Evolutionary conservation across 2,797 vertebrate species (phyloP).

Genomic region (Artibeus lituratus): DNA sequence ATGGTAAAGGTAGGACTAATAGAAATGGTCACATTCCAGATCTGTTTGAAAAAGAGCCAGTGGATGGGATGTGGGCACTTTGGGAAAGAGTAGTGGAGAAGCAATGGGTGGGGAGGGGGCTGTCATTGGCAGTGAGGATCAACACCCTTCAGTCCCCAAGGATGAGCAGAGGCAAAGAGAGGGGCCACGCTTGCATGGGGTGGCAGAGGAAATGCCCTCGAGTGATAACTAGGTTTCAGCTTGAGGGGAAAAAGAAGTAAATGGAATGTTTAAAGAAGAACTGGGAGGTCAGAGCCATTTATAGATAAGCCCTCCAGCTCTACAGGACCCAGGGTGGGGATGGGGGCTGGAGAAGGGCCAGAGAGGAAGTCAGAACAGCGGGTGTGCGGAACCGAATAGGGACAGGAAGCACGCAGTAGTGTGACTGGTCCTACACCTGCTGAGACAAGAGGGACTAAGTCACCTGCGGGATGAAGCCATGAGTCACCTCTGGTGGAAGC

Average conservation of each 20-base stretch:
- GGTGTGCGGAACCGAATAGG: too few relatives aligned
- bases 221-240: not conserved
- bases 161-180: not conserved
- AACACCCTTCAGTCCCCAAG: not conserved
- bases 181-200: not conserved
- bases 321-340: accelerated
- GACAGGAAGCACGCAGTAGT: not conserved
- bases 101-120: not conserved
- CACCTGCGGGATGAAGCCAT: not conserved
- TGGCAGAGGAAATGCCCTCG: not conserved
- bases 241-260: not conserved
- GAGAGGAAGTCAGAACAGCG: not conserved
- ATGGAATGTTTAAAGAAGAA: not conserved
- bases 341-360: not conserved
- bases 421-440: not conserved
- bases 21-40: not conserved
- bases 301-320: not conserved
- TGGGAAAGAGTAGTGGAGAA: not conserved
- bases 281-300: not conserved
- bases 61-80: not conserved
- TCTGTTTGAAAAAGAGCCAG: not conserved
- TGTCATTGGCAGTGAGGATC: not conserved
- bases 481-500: not conserved
- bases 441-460: not conserved
- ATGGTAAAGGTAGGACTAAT: not conserved